These are phyloP conservation scores for Dendronephthya gigantea DNA, from an alignment of 64 coral and sea anemone genomes.

Conservation along the genomic window DNA sequence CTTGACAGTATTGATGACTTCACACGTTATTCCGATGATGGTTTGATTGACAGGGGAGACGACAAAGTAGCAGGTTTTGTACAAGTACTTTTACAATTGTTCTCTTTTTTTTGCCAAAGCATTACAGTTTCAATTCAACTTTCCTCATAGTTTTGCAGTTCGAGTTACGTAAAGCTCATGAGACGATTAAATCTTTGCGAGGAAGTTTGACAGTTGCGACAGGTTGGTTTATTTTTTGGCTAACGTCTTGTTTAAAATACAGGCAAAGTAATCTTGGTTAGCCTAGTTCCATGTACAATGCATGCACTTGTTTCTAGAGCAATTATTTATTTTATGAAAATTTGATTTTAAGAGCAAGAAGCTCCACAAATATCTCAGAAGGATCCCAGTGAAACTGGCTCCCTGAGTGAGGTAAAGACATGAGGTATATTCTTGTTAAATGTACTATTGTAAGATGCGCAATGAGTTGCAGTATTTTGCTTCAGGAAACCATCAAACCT, in stretches of 20 bases:
- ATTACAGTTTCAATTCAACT: too few relatives aligned
- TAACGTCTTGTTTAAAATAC: neutral
- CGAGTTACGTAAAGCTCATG: constrained; percentile 92
- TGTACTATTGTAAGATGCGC: too few relatives aligned
- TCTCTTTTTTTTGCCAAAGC: neutral
- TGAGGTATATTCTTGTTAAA: neutral
- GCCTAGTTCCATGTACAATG: too few relatives aligned
- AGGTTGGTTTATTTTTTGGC: constrained; percentile 26
- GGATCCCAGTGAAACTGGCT: neutral
- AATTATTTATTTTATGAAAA: too few relatives aligned
- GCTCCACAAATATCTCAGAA: neutral
- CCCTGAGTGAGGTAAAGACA: neutral
- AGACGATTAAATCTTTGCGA: constrained; percentile 82
- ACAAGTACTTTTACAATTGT: neutral
- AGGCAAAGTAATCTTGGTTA: too few relatives aligned
- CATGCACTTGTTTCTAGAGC: too few relatives aligned
- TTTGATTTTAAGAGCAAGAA: neutral
- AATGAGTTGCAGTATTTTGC: too few relatives aligned
- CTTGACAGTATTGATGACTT: constrained; percentile 88
- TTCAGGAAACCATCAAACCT: constrained; percentile 72
- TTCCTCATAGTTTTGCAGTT: constrained; percentile 93
- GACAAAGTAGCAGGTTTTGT: constrained; percentile 70
- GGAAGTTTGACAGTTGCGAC: constrained; percentile 82
- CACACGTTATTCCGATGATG: constrained; percentile 81
- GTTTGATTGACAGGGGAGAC: constrained; percentile 47